Base-by-base conservation (phyloP, 2,888 invertebrate genomes). In the Drosophila merina region DNA sequence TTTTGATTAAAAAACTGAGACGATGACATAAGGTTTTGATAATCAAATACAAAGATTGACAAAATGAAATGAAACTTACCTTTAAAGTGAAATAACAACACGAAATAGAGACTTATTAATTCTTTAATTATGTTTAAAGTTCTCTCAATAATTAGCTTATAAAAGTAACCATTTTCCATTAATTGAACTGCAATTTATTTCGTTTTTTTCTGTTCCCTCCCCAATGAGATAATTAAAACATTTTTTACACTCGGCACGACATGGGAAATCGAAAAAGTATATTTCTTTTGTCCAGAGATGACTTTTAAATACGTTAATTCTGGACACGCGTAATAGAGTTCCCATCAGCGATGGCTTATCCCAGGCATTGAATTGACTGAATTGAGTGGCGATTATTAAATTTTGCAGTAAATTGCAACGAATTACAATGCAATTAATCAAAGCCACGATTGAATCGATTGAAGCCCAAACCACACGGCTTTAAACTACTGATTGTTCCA, bases 381-480 rank as follows among this genome's bases (percentile, higher is more conserved):
- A 30, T 64, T 58, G 56, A 57, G 56, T 71, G 68, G 64, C 59
- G 67, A 42, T 60, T 64, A 72, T 72, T 71, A 75, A 75, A 71
- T 76, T 55, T 45, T 20, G 20, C 20, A 20, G 20, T 20, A 20
- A 20, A 57, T 54, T 77, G 76, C 64, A 72, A 72, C 28, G 9
- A 72, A 68, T 66, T 66, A 47, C 74, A 76, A 55, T 57, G 85
- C 64, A 79, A 85, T 82, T 79, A 79, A 82, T 74, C 66, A 63
- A 38, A 78, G 60, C 38, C 14, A 40, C 59, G 56, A 20, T 20
- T 20, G 20, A 49, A 56, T 55, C 68, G 74, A 77, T 68, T 77
- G 63, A 72, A 66, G 74, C 56, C 38, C 50, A 71, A 74, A 36
- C n/a, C 36, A 60, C 36, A 60, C 62, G 58, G 38, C 57, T 69